Percentiles rank a stretch among this genome's conserved stretches.
phyloP scores from a whole-genome alignment of 2,888 invertebrate genomes.

The Linnaemya tessellans region DNA sequence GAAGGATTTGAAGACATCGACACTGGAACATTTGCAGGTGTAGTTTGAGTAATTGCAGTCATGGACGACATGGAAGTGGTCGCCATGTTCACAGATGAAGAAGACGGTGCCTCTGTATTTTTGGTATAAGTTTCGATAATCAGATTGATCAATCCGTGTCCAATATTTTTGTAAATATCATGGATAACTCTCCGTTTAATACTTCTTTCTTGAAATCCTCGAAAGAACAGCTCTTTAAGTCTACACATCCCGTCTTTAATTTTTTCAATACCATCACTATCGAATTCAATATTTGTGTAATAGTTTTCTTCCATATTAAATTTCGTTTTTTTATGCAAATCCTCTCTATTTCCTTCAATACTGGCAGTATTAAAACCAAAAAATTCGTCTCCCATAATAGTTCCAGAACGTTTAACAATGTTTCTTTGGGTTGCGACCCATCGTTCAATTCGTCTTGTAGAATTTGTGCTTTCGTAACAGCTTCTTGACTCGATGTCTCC shows the following conservation, averaged over 20 bases:
- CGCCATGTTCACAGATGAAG: constrained; percentile 5
- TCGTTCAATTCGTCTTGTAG: too few relatives aligned
- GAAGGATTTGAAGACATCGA: background rate
- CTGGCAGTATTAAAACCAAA: background rate
- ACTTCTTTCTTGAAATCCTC: background rate
- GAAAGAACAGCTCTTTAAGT: too few relatives aligned
- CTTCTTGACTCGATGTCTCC: too few relatives aligned
- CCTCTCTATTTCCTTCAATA: constrained; percentile 2
- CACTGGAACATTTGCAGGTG: background rate
- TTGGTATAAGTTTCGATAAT: background rate
- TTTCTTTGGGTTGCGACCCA: too few relatives aligned
- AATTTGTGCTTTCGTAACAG: too few relatives aligned
- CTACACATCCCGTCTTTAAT: too few relatives aligned
- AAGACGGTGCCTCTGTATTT: constrained; percentile 30
- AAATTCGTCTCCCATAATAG: constrained; percentile 6
- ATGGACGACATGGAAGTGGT: constrained; percentile 47
- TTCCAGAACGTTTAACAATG: background rate
- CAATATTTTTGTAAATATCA: constrained; percentile 1
- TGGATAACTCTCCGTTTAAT: background rate
- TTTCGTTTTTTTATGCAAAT: background rate
- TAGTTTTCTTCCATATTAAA: background rate
- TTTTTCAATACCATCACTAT: background rate
- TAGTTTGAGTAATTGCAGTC: constrained; percentile 46
- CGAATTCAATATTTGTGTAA: background rate
- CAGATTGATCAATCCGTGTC: background rate